Base-by-base conservation (phyloP, 2,113 vertebrate species). In the Eonycteris spelaea region DNA sequence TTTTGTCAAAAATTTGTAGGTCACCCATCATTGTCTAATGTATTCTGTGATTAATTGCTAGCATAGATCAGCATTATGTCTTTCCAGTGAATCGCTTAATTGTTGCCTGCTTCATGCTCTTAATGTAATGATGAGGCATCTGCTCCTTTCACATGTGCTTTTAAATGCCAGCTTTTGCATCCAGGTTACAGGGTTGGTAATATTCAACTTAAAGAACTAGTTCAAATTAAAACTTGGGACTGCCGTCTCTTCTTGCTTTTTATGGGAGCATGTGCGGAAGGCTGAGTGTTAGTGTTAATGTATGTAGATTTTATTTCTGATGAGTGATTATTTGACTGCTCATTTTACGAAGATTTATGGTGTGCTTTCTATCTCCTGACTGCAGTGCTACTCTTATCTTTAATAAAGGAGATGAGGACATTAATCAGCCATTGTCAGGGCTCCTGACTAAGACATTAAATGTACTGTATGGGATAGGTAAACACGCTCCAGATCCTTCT, bases 261-360 rank as follows among this genome's bases (percentile, higher is more conserved):
- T 96, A 98, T 96, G 98, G 98, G 98, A 92, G 80, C 98, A 98
- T 98, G 98, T 96, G 98, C 73, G 98, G 98, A 99, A 99, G 99
- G 98, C 98, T 99, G 99, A 99, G 98, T 98, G 99, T 98, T 98
- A 98, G 99, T 99, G 99, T 99, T 99, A 99, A 99, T 99, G 99
- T 99, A 99, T 99, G 99, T 99, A 99, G 99, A 99, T 99, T 99
- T 99, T 99, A 99, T 99, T 99, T 99, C 99, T 99, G 99, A 99
- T 99, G 99, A 99, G 99, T 99, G 99, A 99, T 99, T 99, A 99
- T 99, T 99, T 99, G 99, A 99, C 99, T 99, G 99, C 99, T 99
- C 99, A 99, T 99, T 99, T 99, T 99, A 99, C 99, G 87, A 98
- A 99, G 99, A 99, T 99, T 99, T 99, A 99, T 99, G 99, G 99